A percentile compares a stretch with the other conserved stretches of the same genome.
These are phyloP conservation scores for Tridacna crocea DNA, from an alignment of 2,888 invertebrate species.

Conservation along the genomic window DNA sequence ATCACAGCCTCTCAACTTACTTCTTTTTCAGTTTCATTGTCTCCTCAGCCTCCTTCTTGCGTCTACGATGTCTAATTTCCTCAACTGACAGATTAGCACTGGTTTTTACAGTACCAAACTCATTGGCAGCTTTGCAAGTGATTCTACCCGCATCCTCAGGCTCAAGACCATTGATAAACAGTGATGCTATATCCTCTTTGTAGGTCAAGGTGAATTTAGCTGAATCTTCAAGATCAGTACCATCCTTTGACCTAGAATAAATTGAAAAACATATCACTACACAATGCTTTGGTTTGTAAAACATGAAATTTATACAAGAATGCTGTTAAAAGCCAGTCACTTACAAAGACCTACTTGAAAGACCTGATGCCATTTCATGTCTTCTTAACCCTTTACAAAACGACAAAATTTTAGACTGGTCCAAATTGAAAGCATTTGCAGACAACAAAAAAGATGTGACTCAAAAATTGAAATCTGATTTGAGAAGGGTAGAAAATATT, in stretches of 20 bases:
- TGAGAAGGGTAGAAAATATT: too few relatives aligned
- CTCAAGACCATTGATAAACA: conserved; percentile 87
- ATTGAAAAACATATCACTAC: too few relatives aligned
- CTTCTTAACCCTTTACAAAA: too few relatives aligned
- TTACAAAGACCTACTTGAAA: too few relatives aligned
- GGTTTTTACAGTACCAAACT: conserved; percentile 79
- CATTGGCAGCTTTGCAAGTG: conserved; percentile 80
- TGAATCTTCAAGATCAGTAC: conserved; percentile 77
- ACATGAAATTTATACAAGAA: too few relatives aligned
- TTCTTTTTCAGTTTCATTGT: conserved; percentile 37
- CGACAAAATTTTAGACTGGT: too few relatives aligned
- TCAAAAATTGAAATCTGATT: too few relatives aligned
- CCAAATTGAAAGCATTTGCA: too few relatives aligned
- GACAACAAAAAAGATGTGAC: too few relatives aligned
- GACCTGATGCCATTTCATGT: too few relatives aligned
- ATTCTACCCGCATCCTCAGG: conserved; percentile 82
- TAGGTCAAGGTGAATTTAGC: conserved; percentile 81
- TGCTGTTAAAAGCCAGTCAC: too few relatives aligned
- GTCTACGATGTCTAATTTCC: conserved; percentile 75
- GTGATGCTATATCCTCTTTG: conserved; percentile 80
- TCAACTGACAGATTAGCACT: conserved; percentile 78
- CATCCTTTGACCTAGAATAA: conserved; percentile 80
- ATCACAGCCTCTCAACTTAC: conserved; percentile 13
- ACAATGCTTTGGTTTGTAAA: too few relatives aligned
- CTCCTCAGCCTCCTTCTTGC: conserved; percentile 70